Percentiles rank a stretch among this genome's conserved stretches.
These are phyloP conservation scores for Nycticorax nycticorax DNA, from an alignment of 2,113 vertebrate species.

Conservation along the genomic window DNA sequence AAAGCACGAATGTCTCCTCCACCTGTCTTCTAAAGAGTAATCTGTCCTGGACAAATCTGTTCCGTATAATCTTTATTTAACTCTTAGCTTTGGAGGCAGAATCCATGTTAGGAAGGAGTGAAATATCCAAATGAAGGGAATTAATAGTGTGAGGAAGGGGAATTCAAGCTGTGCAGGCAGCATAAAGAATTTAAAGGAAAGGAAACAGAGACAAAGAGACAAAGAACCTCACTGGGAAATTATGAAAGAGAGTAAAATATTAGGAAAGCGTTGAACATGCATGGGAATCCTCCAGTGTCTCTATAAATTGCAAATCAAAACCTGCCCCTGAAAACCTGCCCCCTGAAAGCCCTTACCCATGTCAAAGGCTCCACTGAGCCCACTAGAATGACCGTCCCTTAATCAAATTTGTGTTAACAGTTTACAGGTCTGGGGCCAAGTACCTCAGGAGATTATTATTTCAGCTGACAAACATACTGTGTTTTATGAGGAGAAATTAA, in stretches of 20 bases:
- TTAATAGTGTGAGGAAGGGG: conserved; percentile 13
- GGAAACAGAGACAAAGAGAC: neutral
- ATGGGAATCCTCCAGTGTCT: neutral
- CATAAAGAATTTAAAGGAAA: neutral
- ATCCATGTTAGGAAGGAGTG: neutral
- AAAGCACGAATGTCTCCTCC: conserved; percentile 52
- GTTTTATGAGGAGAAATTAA: neutral
- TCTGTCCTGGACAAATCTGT: conserved; percentile 16
- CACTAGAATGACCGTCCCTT: neutral
- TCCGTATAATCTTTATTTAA: conserved; percentile 17
- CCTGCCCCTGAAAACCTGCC: neutral
- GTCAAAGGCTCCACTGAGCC: neutral
- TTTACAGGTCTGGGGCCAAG: neutral
- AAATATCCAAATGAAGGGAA: neutral
- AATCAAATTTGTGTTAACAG: neutral
- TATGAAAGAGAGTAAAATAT: neutral
- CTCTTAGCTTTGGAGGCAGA: neutral
- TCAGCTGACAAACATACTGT: neutral
- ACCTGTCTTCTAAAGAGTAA: conserved; percentile 44
- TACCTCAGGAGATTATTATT: neutral
- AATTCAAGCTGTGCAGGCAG: neutral
- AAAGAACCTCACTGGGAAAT: neutral
- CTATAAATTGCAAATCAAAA: neutral
- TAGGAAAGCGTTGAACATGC: neutral
- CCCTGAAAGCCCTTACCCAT: neutral